Base-by-base conservation (phyloP, 2,797 vertebrate genomes). In the Balearica regulorum region DNA sequence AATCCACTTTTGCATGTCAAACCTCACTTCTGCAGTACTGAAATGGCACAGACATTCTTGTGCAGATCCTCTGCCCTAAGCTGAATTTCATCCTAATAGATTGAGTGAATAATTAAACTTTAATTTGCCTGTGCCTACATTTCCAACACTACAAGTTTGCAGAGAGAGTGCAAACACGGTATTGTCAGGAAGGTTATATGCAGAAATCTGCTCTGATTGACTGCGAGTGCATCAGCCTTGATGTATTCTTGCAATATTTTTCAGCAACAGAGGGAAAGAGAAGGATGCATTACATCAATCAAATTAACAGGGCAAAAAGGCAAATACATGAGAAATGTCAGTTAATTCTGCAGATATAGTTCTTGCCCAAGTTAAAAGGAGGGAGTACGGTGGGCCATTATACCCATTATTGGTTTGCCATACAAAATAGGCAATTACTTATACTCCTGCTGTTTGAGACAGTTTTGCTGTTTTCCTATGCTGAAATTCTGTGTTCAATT, bases 31-130 rank as follows among this genome's bases (percentile, higher is more conserved):
- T 43, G 24, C 4, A 11, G 26, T 62, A n/a, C 77, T 90, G 68
- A 89, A 90, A 73, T 49, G 70, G 41, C 44, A 69, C 55, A 57
- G 53, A 24, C 41, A 28, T 82, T 60, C 77, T 43, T 57, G 44
- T 70, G 66, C 44, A 71, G 39, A 37, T 70, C 51, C 35, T 64
- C 71, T 72, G 29, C 78, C 28, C n/a, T 73, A 72, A 61, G 31
- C 60, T 90, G 62, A 82, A 87, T 89, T 90, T 82, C 80, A 49
- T 44, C 80, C 80, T 93, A 37, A 89, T 61, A 80, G 41, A 54
- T 2, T 6, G 19, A 90, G 66, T n/a, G 81, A 95, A 89, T 82
- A 94, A 93, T 90, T 87, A 93, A 89, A 93, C 64, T 95, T 94
- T 86, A 82, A 92, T 84, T 94, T 80, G 29, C 43, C 58, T 77